Evolutionary conservation across 2,113 vertebrate genomes (phyloP), one percentile per base, ranked within the genome.

Genomic region (Erythrolamprus reginae): DNA sequence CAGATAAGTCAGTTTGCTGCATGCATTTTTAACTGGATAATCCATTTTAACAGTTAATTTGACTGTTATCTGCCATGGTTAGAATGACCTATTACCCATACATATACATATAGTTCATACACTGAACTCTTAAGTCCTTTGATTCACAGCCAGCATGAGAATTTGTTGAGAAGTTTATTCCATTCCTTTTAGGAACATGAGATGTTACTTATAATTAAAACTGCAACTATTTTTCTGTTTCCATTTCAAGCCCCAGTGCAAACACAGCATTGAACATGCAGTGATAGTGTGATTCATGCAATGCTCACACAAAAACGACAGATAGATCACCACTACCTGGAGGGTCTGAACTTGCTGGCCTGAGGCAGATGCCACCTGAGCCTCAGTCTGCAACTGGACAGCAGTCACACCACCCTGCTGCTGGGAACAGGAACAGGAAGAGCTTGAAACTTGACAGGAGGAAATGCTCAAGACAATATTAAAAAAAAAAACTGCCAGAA

Each of bases 281-380:
- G 86, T 56, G 10, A 88, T 90, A 93, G 93, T 65, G 90, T 93
- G 92, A 92, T 93, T 94, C 97, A 98, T 98, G 97, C 97, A 97
- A 96, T 93, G 97, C 96, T 97, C 95, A 96, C 94, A 94, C 38
- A 94, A 94, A 96, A 92, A 96, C 92, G 92, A 94, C 95, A 97
- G 98, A 98, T 97, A 95, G 98, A 96, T 98, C 98, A 99, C 99
- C 98, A 99, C 99, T 99, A 99, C 99, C 99, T 99, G 99, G 97
- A 99, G 99, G 96, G 99, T 99, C 98, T 99, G 99, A 97, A 99
- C 98, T 98, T 99, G 99, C 98, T 99, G 99, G 97, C 98, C 99
- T 95, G 98, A 98, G 98, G 99, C 99, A 58, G 98, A 98, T 97
- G 98, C 98, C 96, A 99, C 98, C 87, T 99, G 98, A 88, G 98